These are phyloP conservation scores for Phalacrocorax carbo DNA, from an alignment of 2,113 vertebrate species.

Conservation along the genomic window DNA sequence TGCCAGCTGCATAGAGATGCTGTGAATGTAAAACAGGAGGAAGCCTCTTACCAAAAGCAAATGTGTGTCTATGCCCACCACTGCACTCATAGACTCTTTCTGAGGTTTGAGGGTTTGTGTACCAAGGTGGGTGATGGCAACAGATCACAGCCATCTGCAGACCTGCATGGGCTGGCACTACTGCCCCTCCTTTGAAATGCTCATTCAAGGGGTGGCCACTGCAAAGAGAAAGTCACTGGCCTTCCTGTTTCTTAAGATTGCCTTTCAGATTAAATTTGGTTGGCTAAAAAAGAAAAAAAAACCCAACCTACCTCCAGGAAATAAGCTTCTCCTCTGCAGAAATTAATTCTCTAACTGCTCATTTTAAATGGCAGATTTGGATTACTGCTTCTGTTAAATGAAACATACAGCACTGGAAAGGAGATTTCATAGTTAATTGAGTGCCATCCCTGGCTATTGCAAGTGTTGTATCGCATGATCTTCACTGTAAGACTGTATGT, in stretches of 20 bases:
- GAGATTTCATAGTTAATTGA: background rate
- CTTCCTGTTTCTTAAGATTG: background rate
- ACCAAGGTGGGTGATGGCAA: background rate
- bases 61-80: fast-evolving
- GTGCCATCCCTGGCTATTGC: background rate
- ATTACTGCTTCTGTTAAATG: background rate
- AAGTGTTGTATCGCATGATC: background rate
- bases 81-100: background rate
- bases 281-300: background rate
- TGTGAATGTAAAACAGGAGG: background rate
- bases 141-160: background rate
- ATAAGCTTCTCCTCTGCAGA: background rate
- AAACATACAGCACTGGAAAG: background rate
- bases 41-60: background rate
- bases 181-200: background rate
- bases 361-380: background rate
- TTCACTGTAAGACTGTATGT: background rate
- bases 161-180: background rate
- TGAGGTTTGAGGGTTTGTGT: background rate
- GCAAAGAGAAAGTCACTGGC: background rate
- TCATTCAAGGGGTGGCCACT: background rate
- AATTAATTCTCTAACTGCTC: background rate
- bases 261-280: background rate
- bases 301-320: background rate
- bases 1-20: background rate